phyloP scores from a whole-genome alignment of 2,888 invertebrate genomes.

The Coronaproctus castanopsis region DNA sequence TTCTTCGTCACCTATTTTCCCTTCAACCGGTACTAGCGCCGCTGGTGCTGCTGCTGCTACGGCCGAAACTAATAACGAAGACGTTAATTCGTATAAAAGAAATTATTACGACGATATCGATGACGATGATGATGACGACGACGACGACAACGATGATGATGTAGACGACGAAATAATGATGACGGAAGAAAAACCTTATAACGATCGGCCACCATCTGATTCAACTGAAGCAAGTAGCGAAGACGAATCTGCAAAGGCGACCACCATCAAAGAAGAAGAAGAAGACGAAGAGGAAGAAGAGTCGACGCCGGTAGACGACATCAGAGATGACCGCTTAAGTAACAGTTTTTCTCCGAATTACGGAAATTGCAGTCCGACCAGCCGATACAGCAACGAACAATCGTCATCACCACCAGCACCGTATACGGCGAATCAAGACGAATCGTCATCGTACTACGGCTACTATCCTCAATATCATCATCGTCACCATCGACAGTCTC shows the following conservation, averaged over 20 bases:
- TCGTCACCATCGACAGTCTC: constrained; percentile 40
- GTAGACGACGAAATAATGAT: constrained; percentile 3
- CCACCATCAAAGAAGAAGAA: constrained; percentile 42
- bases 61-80: neutral
- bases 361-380: constrained; percentile 59
- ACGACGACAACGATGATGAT: constrained; percentile 16
- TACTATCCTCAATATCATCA: constrained; percentile 17
- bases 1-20: neutral
- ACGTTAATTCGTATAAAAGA: neutral
- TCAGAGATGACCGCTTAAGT: constrained; percentile 30
- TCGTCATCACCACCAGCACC: constrained; percentile 22
- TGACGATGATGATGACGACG: neutral
- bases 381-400: constrained; percentile 52
- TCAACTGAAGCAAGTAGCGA: neutral
- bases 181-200: no score
- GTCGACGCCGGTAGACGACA: constrained; percentile 34
- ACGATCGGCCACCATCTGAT: no score
- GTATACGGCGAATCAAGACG: neutral
- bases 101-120: no score
- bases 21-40: neutral
- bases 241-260: constrained; percentile 34
- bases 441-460: neutral
- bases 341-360: constrained; percentile 44
- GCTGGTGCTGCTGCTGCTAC: neutral
- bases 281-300: constrained; percentile 26